A percentile compares a stretch with the other conserved stretches of the same genome.
These are phyloP conservation scores for Andrena praecox DNA, from an alignment of 2,888 invertebrate species.

Conservation along the genomic window DNA sequence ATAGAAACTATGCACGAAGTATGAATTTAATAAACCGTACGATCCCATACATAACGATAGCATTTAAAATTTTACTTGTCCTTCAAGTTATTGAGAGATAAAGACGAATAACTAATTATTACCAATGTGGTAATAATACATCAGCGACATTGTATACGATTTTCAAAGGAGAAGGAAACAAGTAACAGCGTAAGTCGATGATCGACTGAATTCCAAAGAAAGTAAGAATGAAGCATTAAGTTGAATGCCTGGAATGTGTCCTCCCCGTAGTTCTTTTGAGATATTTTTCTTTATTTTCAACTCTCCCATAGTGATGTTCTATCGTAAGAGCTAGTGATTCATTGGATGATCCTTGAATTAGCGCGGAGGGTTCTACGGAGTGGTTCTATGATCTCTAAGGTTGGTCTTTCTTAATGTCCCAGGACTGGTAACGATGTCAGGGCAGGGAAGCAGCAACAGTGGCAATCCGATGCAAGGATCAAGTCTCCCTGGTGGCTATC, in stretches of 20 bases:
- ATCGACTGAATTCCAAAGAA: neutral
- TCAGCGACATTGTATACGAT: neutral
- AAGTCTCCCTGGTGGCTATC: conserved; percentile 82
- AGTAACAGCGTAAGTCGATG: neutral
- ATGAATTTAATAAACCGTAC: neutral
- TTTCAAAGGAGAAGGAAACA: neutral
- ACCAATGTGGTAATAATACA: conserved; percentile 1
- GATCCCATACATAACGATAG: neutral
- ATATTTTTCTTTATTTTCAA: conserved; percentile 61
- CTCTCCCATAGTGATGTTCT: conserved; percentile 66
- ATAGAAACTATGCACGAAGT: conserved; percentile 11
- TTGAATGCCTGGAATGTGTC: conserved; percentile 75
- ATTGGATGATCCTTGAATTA: conserved; percentile 73
- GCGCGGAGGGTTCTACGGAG: conserved; percentile 31
- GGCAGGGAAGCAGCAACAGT: conserved; percentile 83
- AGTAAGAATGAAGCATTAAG: conserved; percentile 57
- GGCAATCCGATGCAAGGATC: conserved; percentile 82
- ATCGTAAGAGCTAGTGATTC: conserved; percentile 74
- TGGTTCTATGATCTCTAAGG: conserved; percentile 13
- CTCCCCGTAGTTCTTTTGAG: conserved; percentile 75
- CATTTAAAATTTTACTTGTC: neutral
- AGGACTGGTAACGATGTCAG: conserved; percentile 84
- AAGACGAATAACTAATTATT: neutral
- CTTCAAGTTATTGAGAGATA: neutral
- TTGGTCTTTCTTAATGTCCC: conserved; percentile 71